Conservation (phyloP, 2,888 invertebrate genomes). For the Stramonita haemastoma region DNA sequence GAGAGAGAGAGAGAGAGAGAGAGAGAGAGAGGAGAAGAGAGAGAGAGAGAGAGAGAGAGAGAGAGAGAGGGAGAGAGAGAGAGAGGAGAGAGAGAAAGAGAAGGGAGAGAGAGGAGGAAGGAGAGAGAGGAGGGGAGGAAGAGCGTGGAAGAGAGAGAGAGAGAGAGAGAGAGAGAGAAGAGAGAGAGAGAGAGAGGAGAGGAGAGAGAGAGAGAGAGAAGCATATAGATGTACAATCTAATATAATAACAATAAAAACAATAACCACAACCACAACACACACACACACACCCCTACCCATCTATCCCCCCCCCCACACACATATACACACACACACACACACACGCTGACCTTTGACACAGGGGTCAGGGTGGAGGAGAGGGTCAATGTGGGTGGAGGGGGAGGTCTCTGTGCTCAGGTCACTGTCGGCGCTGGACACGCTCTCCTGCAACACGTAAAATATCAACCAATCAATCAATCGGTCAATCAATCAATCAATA, state of each 20-base stretch:
- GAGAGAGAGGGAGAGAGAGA: neutral
- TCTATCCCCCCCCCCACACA: too few species aligned
- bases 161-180: neutral
- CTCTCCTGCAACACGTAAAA: conserved; percentile 66
- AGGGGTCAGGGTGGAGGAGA: conserved; percentile 20
- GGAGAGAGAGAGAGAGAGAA: neutral
- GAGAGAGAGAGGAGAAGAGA: neutral
- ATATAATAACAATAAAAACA: too few species aligned
- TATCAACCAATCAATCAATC: neutral
- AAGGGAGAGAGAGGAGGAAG: conserved; percentile 20
- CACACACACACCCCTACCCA: too few species aligned
- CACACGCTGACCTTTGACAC: conserved; percentile 47
- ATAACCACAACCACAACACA: too few species aligned
- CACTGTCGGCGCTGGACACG: conserved; percentile 70
- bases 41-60: neutral
- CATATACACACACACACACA: neutral
- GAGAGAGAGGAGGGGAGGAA: neutral
- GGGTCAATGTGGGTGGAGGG: conserved; percentile 59
- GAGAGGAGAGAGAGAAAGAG: conserved; percentile 5
- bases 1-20: neutral
- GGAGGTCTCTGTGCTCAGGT: conserved; percentile 66
- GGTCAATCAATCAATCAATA: neutral
- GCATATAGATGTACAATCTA: neutral
- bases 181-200: neutral
- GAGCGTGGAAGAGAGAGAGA: neutral